A percentile compares a stretch with the other conserved stretches of the same genome.
Conservation (phyloP, 1,140 invertebrate genomes). For the Formica exsecta region DNA sequence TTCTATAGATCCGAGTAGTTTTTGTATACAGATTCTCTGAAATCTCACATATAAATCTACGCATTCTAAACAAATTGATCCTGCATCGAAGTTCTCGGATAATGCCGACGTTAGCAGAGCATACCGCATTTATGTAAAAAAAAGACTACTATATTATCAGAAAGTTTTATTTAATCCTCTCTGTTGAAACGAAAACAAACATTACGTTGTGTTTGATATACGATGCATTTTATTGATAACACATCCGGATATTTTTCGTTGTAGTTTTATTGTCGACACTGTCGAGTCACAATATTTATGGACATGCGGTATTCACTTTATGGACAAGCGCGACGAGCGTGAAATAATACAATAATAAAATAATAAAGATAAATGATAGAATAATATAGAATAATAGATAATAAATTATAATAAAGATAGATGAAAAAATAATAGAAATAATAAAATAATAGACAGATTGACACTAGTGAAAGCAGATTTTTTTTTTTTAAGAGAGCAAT, state of each 20-base stretch:
- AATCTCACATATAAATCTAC: not conserved
- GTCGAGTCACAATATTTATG: slow-evolving; percentile 1
- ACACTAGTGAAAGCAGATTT: not conserved
- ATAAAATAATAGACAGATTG: slow-evolving; percentile 7
- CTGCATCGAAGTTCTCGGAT: not conserved
- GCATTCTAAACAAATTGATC: slow-evolving; percentile 9
- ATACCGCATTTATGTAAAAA: not conserved
- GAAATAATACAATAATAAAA: slow-evolving; percentile 16
- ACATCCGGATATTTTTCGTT: not conserved
- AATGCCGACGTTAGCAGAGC: not conserved
- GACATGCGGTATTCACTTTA: not conserved
- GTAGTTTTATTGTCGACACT: not conserved
- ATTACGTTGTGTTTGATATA: slow-evolving; percentile 3
- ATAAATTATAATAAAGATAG: too few species aligned
- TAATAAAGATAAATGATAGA: too few species aligned
- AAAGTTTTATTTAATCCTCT: not conserved
- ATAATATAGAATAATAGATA: too few species aligned
- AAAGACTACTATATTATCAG: not conserved
- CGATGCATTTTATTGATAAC: not conserved
- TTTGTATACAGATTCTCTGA: too few species aligned
- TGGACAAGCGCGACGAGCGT: slow-evolving; percentile 10
- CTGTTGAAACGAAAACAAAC: not conserved
- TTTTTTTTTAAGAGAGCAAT: slow-evolving; percentile 27
- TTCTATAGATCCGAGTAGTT: not conserved
- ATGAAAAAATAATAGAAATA: too few species aligned